These are phyloP conservation scores for Elymnias hypermnestra DNA, from an alignment of 1,140 invertebrate genomes.

Conservation along the genomic window DNA sequence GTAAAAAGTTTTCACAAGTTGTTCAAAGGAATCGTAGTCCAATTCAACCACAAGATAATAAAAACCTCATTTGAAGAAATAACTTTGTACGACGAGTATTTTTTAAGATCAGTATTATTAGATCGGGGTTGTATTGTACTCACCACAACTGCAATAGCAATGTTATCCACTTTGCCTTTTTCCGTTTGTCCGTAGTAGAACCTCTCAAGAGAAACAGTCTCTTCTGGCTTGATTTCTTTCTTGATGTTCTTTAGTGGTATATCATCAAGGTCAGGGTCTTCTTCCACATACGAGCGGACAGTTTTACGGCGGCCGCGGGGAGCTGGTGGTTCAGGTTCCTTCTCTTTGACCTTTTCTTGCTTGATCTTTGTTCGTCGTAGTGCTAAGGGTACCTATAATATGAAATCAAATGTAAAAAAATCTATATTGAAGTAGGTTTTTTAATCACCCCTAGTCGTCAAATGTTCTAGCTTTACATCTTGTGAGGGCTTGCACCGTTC, in stretches of 20 bases:
- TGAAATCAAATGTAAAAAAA: no score
- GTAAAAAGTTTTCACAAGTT: no score
- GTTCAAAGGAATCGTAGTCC: no score
- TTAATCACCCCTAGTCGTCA: no score
- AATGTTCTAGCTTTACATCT: no score
- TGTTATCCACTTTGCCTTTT: constrained; percentile 30
- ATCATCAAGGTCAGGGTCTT: constrained; percentile 58
- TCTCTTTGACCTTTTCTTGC: constrained; percentile 51
- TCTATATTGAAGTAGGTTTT: no score
- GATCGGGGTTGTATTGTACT: no score
- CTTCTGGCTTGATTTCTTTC: constrained; percentile 61
- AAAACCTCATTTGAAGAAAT: no score
- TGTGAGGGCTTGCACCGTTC: no score
- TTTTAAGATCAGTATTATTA: no score
- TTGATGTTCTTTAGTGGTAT: constrained; percentile 68
- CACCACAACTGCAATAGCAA: constrained; percentile 63
- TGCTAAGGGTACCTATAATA: constrained; percentile 55
- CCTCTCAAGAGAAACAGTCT: constrained; percentile 70
- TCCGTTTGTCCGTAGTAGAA: constrained; percentile 79
- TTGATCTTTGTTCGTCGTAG: constrained; percentile 58
- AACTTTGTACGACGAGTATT: no score
- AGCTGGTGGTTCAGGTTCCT: constrained; percentile 20
- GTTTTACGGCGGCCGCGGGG: constrained; percentile 38
- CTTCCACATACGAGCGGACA: constrained; percentile 44
- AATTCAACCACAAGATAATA: no score